A percentile compares a stretch with the other conserved stretches of the same genome.
phyloP scores from a whole-genome alignment of 2,797 vertebrate genomes.

The Varecia variegata region DNA sequence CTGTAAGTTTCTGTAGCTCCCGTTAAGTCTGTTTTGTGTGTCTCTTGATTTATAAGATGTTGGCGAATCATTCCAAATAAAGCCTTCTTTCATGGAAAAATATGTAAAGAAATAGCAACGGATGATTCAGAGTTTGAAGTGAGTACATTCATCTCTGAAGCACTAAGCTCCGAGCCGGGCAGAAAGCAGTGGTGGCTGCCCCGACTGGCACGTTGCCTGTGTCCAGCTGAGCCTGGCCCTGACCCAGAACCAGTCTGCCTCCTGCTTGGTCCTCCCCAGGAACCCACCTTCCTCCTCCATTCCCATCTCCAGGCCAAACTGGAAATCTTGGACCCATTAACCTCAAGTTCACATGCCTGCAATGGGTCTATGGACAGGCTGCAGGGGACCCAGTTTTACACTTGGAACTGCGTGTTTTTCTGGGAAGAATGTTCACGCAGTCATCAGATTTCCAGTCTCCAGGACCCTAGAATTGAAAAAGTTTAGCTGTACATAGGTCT shows the following conservation, averaged over 20 bases:
- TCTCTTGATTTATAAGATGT: conserved; percentile 64
- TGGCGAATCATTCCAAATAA: conserved; percentile 69
- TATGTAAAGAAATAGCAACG: conserved; percentile 13
- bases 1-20: conserved; percentile 51
- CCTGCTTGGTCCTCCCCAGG: neutral
- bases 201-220: no score
- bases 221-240: neutral
- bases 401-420: neutral
- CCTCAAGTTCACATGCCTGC: neutral
- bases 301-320: neutral
- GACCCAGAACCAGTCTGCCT: neutral
- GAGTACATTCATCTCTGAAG: rapidly evolving
- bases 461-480: neutral
- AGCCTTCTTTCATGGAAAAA: conserved; percentile 61
- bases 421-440: neutral
- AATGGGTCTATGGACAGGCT: neutral
- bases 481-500: neutral
- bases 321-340: neutral
- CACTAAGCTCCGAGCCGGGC: neutral
- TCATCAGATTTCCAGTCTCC: neutral
- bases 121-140: conserved; percentile 37
- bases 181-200: rapidly evolving
- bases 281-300: neutral
- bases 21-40: conserved; percentile 28
- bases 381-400: neutral